Percentiles rank a stretch among this genome's conserved stretches.
Conservation (phyloP, 1,140 invertebrate species). For the Holotrichia oblita region DNA sequence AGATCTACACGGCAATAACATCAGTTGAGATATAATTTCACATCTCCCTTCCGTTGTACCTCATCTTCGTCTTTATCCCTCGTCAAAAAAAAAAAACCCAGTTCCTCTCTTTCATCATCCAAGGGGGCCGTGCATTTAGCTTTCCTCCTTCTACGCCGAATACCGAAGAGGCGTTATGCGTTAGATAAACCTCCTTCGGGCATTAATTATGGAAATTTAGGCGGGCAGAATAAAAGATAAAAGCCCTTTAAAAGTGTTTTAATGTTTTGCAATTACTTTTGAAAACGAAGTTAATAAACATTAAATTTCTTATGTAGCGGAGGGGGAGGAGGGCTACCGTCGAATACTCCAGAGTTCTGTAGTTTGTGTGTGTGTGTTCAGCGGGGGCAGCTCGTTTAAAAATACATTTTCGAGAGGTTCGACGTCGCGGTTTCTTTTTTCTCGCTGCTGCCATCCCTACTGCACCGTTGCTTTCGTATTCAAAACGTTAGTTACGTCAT, state of each 20-base stretch:
- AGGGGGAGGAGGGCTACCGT: too few relatives aligned
- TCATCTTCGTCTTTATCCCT: not conserved
- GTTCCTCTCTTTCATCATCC: not conserved
- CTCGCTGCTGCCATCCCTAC: too few relatives aligned
- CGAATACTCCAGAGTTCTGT: too few relatives aligned
- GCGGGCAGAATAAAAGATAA: conserved; percentile 22
- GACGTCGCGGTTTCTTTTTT: too few relatives aligned
- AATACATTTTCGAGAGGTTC: too few relatives aligned
- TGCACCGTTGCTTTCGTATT: too few relatives aligned
- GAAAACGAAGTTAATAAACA: conserved; percentile 34
- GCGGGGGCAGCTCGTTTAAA: too few relatives aligned
- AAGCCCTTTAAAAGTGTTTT: conserved; percentile 33
- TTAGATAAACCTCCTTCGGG: conserved; percentile 3
- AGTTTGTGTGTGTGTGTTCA: too few relatives aligned
- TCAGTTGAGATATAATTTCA: conserved; percentile 8
- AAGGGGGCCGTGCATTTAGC: not conserved
- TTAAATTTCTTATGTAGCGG: conserved; percentile 10
- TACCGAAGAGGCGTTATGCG: not conserved
- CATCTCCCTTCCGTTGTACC: not conserved
- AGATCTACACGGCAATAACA: conserved; percentile 3
- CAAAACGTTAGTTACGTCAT: too few relatives aligned
- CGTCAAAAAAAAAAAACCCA: not conserved
- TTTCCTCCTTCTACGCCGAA: not conserved
- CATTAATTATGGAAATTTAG: conserved; percentile 36
- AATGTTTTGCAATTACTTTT: conserved; percentile 34